These are phyloP conservation scores for Reticulitermes lucifugus DNA, from an alignment of 2,888 invertebrate genomes.

Conservation along the genomic window DNA sequence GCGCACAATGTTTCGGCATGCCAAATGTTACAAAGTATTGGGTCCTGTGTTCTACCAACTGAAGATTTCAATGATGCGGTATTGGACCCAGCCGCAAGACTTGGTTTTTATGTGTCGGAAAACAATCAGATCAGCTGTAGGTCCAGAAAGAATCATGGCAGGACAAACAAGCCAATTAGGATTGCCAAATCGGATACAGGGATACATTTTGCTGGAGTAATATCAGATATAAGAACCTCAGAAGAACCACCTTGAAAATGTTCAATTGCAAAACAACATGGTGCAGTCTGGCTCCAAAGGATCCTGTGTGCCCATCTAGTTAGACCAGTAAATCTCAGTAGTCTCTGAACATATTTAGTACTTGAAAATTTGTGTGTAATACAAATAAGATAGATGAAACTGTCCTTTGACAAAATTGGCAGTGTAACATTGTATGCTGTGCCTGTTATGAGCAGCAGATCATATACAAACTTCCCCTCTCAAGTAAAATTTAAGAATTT, in stretches of 20 bases:
- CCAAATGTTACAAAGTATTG: conserved; percentile 57
- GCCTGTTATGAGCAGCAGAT: no score
- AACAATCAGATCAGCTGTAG: conserved; percentile 52
- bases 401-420: no score
- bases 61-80: conserved; percentile 56
- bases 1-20: conserved; percentile 59
- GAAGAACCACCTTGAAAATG: background rate
- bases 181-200: conserved; percentile 51
- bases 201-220: conserved; percentile 53
- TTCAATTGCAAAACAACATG: no score
- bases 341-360: no score
- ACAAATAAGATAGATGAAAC: no score
- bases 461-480: no score
- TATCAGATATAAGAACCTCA: background rate
- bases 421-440: no score
- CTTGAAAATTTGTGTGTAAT: no score
- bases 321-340: background rate
- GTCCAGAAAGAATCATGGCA: conserved; percentile 44
- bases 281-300: background rate
- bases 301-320: background rate
- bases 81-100: conserved; percentile 58
- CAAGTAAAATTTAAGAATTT: no score
- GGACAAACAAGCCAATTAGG: conserved; percentile 49
- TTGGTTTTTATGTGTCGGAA: conserved; percentile 55
- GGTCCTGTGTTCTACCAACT: conserved; percentile 59